A percentile compares a stretch with the other conserved stretches of the same genome.
These are phyloP conservation scores for Typhlomys cinereus DNA, from an alignment of 2,113 vertebrate genomes.

Conservation along the genomic window DNA sequence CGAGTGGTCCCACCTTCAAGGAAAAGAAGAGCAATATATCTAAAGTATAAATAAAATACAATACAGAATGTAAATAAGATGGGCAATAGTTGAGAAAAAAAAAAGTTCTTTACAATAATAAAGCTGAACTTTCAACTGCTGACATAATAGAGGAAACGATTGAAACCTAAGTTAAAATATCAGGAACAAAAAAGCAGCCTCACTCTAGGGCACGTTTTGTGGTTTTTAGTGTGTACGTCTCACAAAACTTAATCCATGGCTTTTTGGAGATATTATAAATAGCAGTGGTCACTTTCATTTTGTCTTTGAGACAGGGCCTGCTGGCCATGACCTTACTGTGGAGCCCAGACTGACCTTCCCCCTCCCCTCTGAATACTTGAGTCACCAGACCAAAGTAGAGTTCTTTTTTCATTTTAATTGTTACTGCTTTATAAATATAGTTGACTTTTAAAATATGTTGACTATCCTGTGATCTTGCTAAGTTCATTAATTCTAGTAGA, in stretches of 20 bases:
- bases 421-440: not conserved
- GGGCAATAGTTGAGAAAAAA: too few relatives aligned
- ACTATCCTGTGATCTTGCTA: not conserved
- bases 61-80: too few relatives aligned
- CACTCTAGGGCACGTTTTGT: not conserved
- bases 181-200: not conserved
- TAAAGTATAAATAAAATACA: too few relatives aligned
- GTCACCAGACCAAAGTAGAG: not conserved
- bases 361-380: not conserved
- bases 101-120: too few relatives aligned
- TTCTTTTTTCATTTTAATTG: not conserved
- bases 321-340: not conserved
- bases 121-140: too few relatives aligned
- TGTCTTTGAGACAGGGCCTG: not conserved
- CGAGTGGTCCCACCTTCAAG: too few relatives aligned
- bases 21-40: too few relatives aligned
- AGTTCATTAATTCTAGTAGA: conserved; percentile 4
- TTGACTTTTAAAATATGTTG: not conserved
- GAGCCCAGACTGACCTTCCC: not conserved
- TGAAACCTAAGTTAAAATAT: not conserved
- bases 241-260: not conserved
- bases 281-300: not conserved
- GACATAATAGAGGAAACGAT: not conserved
- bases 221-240: not conserved
- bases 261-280: not conserved